phyloP scores from a whole-genome alignment of 2,888 invertebrate genomes.

The Gisinianus flammeolus region DNA sequence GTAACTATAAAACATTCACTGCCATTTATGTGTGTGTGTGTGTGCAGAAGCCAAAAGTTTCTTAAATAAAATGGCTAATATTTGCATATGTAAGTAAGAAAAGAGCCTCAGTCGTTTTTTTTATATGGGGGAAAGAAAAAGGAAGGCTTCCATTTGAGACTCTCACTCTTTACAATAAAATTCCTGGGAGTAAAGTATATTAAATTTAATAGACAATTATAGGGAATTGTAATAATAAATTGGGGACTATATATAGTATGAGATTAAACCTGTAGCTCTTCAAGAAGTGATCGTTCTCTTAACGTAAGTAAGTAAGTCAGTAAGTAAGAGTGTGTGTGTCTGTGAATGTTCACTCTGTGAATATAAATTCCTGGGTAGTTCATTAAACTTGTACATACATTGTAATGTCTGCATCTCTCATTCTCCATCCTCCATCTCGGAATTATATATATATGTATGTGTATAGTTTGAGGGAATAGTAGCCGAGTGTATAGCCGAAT shows the following conservation, averaged over 20 bases:
- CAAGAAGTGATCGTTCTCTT: not conserved
- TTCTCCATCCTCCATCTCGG: not conserved
- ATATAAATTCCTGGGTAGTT: conserved; percentile 32
- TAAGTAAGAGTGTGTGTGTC: not conserved
- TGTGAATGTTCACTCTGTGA: not conserved
- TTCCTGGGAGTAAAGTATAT: conserved; percentile 20
- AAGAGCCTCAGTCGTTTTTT: not conserved
- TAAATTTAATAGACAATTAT: conserved; percentile 32
- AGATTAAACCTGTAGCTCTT: conserved; percentile 34
- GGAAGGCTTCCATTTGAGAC: not conserved
- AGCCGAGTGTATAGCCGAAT: not conserved
- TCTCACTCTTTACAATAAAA: not conserved
- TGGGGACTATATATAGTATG: conserved; percentile 9
- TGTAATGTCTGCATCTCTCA: not conserved
- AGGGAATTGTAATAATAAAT: conserved; percentile 31
- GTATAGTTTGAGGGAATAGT: too few species aligned
- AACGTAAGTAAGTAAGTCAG: not conserved
- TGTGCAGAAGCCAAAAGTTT: too few species aligned
- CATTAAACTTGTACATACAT: conserved; percentile 23
- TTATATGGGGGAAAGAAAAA: not conserved
- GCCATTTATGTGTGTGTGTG: too few species aligned
- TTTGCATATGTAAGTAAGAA: not conserved
- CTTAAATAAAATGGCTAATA: too few species aligned
- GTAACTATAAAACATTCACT: too few species aligned
- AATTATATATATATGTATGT: too few species aligned